Conservation (phyloP, 2,113 vertebrate species). For the Seriola dumerili region DNA sequence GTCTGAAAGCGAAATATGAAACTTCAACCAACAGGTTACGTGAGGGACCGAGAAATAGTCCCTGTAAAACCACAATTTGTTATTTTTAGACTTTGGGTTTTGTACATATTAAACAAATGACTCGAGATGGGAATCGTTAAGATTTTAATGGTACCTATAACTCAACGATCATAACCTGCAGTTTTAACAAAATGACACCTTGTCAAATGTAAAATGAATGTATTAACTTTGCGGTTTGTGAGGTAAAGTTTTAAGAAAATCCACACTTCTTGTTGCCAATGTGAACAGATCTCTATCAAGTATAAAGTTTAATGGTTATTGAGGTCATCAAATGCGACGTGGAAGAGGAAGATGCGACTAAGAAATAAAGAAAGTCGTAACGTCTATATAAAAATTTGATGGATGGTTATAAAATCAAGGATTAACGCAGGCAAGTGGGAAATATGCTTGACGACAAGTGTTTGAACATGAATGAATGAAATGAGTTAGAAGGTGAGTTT, state of each 20-base stretch:
- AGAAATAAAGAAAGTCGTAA: background rate
- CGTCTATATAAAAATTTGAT: background rate
- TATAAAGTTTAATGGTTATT: background rate
- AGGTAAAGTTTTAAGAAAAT: no score
- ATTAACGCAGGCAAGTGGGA: background rate
- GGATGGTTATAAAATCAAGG: background rate
- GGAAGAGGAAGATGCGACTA: background rate
- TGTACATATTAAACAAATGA: no score
- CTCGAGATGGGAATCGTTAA: no score
- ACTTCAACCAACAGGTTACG: no score
- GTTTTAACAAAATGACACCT: no score
- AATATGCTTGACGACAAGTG: background rate
- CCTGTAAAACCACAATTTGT: no score
- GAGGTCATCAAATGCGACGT: background rate
- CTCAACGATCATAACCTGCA: no score
- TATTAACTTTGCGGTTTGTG: background rate
- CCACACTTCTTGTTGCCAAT: conserved; percentile 39
- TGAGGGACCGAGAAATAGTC: no score
- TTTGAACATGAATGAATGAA: conserved; percentile 18
- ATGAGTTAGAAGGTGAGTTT: conserved; percentile 42
- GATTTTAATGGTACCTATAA: no score
- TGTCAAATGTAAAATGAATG: background rate
- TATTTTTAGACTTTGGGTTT: no score
- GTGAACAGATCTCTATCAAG: conserved; percentile 47
- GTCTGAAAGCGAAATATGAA: no score